Base-by-base conservation (phyloP, 2,797 vertebrate species). In the Cygnus olor region DNA sequence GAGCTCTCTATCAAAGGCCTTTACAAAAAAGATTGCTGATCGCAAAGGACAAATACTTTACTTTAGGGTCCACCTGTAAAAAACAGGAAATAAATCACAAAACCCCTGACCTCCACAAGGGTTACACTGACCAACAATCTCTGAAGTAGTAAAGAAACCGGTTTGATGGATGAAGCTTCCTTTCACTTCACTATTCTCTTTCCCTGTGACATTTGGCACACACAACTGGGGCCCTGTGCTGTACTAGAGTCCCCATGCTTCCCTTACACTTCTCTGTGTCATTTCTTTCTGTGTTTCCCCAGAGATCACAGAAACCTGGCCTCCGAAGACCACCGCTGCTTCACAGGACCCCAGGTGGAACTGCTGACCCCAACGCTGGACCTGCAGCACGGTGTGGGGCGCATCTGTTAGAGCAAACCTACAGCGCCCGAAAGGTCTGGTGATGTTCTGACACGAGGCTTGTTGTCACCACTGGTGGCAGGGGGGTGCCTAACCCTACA, bases 201-300 rank as follows among this genome's bases (percentile, higher is more conserved):
- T 63, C 32, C 30, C 18, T 15, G 2, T 6, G 28, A 28, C 13
- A 38, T 3, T 6, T 13, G 20, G 57, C 4, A 6, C 17, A 34
- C n/a, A 20, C 14, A 0, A 60, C 28, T 2, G 1, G 22, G 25
- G n/a, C 70, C 69, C 44, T 63, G 28, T 4, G 0, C 78, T 16
- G 17, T 6, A 53, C 28, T 16, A 4, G 1, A 45, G 30, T 32
- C 3, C 5, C 51, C 51, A 53, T 6, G 51, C 27, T 27, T 53
- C 27, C 51, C 51, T 53, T 53, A 28, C 51, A 28, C 25, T 53
- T 53, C 27, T 53, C 9, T 10, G 51, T 15, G 51, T 53, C 51
- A 53, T 53, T 28, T 53, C 42, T 51, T 53, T 53, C 27, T 53
- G 51, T 53, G 51, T 16, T 28, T 15, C 12, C 17, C 7, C 30